Evolutionary conservation across 2,888 invertebrate genomes (phyloP).

Genomic region (Uloborus plumipes): DNA sequence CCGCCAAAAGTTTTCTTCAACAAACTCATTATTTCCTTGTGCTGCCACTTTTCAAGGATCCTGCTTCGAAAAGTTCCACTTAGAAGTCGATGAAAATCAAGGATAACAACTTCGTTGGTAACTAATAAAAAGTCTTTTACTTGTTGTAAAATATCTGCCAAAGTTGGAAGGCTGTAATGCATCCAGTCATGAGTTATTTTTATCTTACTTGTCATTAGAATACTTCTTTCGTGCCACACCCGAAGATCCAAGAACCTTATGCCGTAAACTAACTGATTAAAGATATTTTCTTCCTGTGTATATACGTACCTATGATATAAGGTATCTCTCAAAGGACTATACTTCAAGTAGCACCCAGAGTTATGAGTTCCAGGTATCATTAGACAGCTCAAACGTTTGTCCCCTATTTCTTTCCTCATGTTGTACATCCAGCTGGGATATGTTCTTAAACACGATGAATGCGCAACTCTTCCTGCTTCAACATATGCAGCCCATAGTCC

Average conservation of each 20-base stretch:
- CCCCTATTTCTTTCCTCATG: slow-evolving; percentile 29
- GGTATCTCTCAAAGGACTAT: slow-evolving; percentile 18
- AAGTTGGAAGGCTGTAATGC: slow-evolving; percentile 29
- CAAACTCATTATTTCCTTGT: slow-evolving; percentile 2
- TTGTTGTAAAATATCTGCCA: slow-evolving; percentile 73
- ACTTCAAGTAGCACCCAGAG: slow-evolving; percentile 54
- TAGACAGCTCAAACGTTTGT: slow-evolving; percentile 34
- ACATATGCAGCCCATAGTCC: slow-evolving; percentile 69
- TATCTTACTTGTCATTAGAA: background rate
- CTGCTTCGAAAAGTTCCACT: slow-evolving; percentile 1
- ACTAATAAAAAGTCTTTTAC: slow-evolving; percentile 78
- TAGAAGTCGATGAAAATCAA: slow-evolving; percentile 81
- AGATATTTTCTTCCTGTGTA: slow-evolving; percentile 82
- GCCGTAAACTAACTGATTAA: slow-evolving; percentile 87
- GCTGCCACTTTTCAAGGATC: slow-evolving; percentile 6
- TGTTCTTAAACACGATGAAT: slow-evolving; percentile 46
- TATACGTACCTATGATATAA: slow-evolving; percentile 23
- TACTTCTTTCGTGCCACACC: slow-evolving; percentile 29
- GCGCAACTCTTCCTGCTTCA: slow-evolving; percentile 58
- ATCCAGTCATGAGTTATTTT: slow-evolving; percentile 9
- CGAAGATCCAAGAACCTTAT: slow-evolving; percentile 74
- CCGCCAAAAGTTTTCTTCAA: slow-evolving; percentile 10
- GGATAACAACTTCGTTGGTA: slow-evolving; percentile 74
- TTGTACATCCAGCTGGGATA: slow-evolving; percentile 64
- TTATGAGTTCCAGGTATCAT: slow-evolving; percentile 65